A percentile compares a stretch with the other conserved stretches of the same genome.
Conservation (phyloP, 2,797 vertebrate species). For the Apogon hyalosoma region DNA sequence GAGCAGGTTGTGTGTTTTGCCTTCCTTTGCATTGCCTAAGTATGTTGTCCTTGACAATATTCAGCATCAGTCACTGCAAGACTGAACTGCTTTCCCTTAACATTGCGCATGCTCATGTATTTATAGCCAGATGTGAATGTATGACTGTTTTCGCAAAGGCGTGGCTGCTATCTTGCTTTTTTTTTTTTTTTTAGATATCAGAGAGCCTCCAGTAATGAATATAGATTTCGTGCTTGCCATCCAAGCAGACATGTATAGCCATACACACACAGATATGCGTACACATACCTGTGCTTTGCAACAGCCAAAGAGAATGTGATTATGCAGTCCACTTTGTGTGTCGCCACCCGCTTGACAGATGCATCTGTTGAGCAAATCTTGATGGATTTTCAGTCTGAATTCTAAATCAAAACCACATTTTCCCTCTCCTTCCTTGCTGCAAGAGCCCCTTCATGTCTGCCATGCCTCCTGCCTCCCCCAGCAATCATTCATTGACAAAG, state of each 20-base stretch:
- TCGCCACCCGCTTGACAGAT: slow-evolving; percentile 78
- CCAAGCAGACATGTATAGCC: slow-evolving; percentile 36
- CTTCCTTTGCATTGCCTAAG: slow-evolving; percentile 4
- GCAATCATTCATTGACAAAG: slow-evolving; percentile 72
- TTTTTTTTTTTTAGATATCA: slow-evolving; percentile 58
- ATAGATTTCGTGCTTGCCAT: slow-evolving; percentile 73
- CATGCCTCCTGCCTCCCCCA: slow-evolving; percentile 47
- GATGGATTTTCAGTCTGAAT: slow-evolving; percentile 84
- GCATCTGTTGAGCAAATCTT: slow-evolving; percentile 84
- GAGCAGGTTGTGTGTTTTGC: slow-evolving; percentile 12
- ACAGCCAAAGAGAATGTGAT: slow-evolving; percentile 73
- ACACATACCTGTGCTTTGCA: slow-evolving; percentile 49
- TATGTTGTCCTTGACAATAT: slow-evolving; percentile 25
- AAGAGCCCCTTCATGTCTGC: slow-evolving; percentile 55
- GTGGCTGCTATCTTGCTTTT: slow-evolving; percentile 45
- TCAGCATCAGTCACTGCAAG: slow-evolving; percentile 15
- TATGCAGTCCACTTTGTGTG: slow-evolving; percentile 77
- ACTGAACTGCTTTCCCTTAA: slow-evolving; percentile 2
- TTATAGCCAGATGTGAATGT: neutral
- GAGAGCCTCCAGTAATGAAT: slow-evolving; percentile 72
- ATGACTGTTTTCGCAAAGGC: slow-evolving; percentile 39
- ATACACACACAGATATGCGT: slow-evolving; percentile 27
- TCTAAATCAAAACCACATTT: slow-evolving; percentile 78
- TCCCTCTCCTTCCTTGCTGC: slow-evolving; percentile 38
- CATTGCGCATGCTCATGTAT: neutral